Base-by-base conservation (phyloP, 2,888 invertebrate species). In the Drosophila stalkeri region DNA sequence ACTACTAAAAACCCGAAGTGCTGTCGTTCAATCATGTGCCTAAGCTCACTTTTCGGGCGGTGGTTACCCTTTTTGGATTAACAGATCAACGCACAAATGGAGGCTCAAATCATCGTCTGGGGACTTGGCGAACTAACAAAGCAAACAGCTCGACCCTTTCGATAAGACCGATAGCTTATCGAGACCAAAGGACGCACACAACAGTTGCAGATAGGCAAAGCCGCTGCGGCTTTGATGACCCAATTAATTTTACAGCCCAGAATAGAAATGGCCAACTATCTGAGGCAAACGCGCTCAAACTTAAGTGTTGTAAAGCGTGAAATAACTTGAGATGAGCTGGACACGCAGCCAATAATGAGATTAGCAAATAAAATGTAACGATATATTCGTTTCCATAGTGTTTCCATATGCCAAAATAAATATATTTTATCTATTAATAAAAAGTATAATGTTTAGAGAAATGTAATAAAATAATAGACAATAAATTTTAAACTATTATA, bases 11-110 rank as follows among this genome's bases (percentile, higher is more conserved):
- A 47, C 41, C 60, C 41, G 59, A 64, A 43, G 46, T 57, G 59
- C 56, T 72, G 66, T 47, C 57, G 55, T 76, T 89, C 68, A 80
- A 83, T 82, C 68, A 81, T 77, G 69, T 70, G 67, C 56, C 33
- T 64, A 82, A 72, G 55, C 70, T 54, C 27, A 37, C 68, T 64
- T 73, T 71, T 70, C 43, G 51, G 57, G 37, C 43, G 64, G 35
- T 27, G 56, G 33, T 33, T 75, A 78, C 89, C 90, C 81, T 86
- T 90, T 83, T 72, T 52, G 84, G 89, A 89, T 85, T 85, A 85
- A 72, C 89, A 90, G 85, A 86, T 89, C 89, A 86, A 74, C 75
- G 68, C 73, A 86, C 81, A 86, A 86, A 72, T 59, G 67, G 37
- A 18, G 66, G 73, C 76, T 61, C 68, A 64, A 81, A 67, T 66